phyloP scores from a whole-genome alignment of 35 echinoderm and acorn worm species.

The Stichopus chloronotus region DNA sequence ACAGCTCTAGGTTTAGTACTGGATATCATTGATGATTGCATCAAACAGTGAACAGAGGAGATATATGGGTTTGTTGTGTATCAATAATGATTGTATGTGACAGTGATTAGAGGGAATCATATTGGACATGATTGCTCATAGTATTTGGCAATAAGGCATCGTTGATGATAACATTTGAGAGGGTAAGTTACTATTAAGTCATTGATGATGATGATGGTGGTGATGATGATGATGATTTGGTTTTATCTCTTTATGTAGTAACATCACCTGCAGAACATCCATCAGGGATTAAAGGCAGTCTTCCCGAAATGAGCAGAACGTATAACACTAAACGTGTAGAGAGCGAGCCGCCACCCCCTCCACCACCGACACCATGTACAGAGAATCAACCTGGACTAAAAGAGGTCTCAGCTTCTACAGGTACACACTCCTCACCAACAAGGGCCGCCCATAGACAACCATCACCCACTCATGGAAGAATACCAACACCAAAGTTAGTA shows the following conservation, averaged over 20 bases:
- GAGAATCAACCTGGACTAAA: constrained; percentile 18
- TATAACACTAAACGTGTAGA: constrained; percentile 32
- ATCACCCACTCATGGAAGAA: constrained; percentile 26
- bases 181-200: too few species aligned
- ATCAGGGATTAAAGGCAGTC: constrained; percentile 2
- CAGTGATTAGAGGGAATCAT: too few species aligned
- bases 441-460: neutral
- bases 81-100: too few species aligned
- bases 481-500: constrained; percentile 46
- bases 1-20: too few species aligned
- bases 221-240: neutral
- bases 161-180: too few species aligned
- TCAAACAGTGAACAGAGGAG: too few species aligned
- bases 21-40: too few species aligned
- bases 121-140: too few species aligned
- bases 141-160: too few species aligned
- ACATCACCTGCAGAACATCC: constrained; percentile 24
- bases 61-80: too few species aligned
- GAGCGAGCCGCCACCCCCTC: constrained; percentile 22
- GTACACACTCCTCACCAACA: neutral
- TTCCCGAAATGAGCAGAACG: constrained; percentile 12
- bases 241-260: neutral
- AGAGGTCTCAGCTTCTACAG: neutral
- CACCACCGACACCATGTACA: constrained; percentile 35
- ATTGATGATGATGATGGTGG: too few species aligned